Base-by-base conservation (phyloP, 1,140 invertebrate genomes). In the Subanguina moxae region DNA sequence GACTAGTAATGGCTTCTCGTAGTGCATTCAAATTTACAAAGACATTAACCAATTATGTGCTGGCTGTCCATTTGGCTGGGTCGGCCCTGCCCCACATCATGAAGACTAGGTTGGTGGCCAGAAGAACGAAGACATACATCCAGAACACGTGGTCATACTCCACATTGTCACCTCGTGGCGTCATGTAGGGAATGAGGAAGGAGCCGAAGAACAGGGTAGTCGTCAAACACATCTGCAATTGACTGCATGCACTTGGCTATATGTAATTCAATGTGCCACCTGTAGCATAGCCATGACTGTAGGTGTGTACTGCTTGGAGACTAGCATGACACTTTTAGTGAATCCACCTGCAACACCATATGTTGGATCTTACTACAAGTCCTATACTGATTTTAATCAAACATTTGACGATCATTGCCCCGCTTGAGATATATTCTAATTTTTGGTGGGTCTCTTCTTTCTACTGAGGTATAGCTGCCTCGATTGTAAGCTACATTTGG, bases 131-230 rank as follows among this genome's bases (percentile, higher is more conserved):
- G 11, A 9, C 67, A 17, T 67, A 67, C 21, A 67, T 30, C 66
- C 66, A 67, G 59, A 67, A 67, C 11, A 67, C 66, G 62, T 67
- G 66, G n/a, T 48, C 28, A 32, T 67, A 67, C 25, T 67, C 66
- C 19, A 42, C 62, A 67, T 65, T 48, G n/a, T 43, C 64, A 21
- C 62, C 66, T n/a, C 38, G 25, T 17, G 19, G n/a, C 5, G 66
- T 66, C 59, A 67, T 45, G 3, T 32, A 45, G 17, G 66, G 66
- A 15, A 67, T 38, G 17, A 67, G 32, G 38, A 67, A 67, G 7
- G 66, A 67, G 23, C 46, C 59, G 19, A 25, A 15, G 43, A 67
- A 67, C 8, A 67, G 32, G 21, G 66, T 67, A 64, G 46, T 46
- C 19, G 58, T 65, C 23, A 67, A 57, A n/a, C 32, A 52, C 42